A percentile compares a stretch with the other conserved stretches of the same genome.
These are phyloP conservation scores for Holacanthus passer DNA, from an alignment of 2,113 vertebrate species.

Conservation along the genomic window DNA sequence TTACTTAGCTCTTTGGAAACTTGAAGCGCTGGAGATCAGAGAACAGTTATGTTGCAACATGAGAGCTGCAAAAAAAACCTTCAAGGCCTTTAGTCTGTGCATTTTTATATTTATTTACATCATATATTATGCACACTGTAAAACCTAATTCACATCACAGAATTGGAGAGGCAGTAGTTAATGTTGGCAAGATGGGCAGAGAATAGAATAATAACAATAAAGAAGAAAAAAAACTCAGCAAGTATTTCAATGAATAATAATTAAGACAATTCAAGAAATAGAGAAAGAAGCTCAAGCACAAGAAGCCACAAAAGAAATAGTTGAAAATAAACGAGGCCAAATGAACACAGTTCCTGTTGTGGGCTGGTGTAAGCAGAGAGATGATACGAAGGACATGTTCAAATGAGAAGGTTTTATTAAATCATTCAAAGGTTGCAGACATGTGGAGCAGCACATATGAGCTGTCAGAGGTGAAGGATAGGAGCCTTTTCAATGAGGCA, in stretches of 20 bases:
- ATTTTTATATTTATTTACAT: neutral
- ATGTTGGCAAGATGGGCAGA: too few relatives aligned
- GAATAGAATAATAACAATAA: too few relatives aligned
- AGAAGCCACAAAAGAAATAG: constrained; percentile 2
- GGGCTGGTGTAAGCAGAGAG: neutral
- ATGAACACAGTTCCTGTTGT: too few relatives aligned
- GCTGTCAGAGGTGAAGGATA: neutral
- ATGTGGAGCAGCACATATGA: neutral
- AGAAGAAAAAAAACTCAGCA: too few relatives aligned
- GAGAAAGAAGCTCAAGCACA: neutral
- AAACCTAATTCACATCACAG: neutral
- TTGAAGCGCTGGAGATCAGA: neutral
- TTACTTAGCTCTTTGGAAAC: neutral
- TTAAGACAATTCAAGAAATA: too few relatives aligned
- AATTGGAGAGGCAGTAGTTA: too few relatives aligned
- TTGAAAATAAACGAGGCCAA: neutral
- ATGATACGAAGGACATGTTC: neutral
- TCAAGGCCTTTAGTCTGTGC: too few relatives aligned
- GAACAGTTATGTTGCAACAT: too few relatives aligned
- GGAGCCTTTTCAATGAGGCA: neutral
- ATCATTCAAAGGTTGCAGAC: neutral
- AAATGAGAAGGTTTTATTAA: neutral
- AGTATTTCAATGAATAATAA: too few relatives aligned
- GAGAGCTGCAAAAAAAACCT: too few relatives aligned
- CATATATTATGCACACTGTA: neutral